Evolutionary conservation across 1,140 invertebrate species (phyloP).

Genomic region (Danaus melanippus): DNA sequence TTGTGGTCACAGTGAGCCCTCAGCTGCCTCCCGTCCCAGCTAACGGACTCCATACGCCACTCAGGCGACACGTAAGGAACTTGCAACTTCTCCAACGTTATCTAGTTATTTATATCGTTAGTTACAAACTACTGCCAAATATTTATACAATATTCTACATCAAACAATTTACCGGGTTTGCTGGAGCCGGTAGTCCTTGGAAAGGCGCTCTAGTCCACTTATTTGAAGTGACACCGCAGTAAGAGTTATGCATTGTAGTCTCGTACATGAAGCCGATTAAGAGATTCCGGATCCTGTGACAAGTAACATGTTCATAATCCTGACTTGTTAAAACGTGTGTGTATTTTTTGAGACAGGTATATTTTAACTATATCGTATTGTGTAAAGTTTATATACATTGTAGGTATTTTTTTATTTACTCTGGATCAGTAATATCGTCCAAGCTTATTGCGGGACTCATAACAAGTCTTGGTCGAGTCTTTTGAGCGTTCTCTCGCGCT

Average conservation of each 20-base stretch:
- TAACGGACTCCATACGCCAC: slow-evolving; percentile 41
- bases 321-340: too few relatives aligned
- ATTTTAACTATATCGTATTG: too few relatives aligned
- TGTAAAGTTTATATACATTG: too few relatives aligned
- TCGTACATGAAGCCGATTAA: too few relatives aligned
- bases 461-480: slow-evolving; percentile 55
- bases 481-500: slow-evolving; percentile 33
- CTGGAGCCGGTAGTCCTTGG: slow-evolving; percentile 6
- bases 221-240: too few relatives aligned
- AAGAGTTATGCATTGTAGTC: slow-evolving; percentile 10
- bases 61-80: slow-evolving; percentile 38
- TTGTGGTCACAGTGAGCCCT: slow-evolving; percentile 49
- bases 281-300: neutral
- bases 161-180: slow-evolving; percentile 11
- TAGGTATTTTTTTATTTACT: slow-evolving; percentile 15
- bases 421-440: slow-evolving; percentile 53
- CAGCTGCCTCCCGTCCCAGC: slow-evolving; percentile 58
- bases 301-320: too few relatives aligned
- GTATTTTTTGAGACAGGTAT: too few relatives aligned
- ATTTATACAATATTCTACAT: too few relatives aligned
- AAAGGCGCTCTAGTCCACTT: slow-evolving; percentile 12
- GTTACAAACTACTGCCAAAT: too few relatives aligned
- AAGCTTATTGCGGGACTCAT: slow-evolving; percentile 61
- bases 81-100: slow-evolving; percentile 26
- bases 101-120: slow-evolving; percentile 17